Base-by-base conservation (phyloP, 2,797 vertebrate species). In the Esox lucius region DNA sequence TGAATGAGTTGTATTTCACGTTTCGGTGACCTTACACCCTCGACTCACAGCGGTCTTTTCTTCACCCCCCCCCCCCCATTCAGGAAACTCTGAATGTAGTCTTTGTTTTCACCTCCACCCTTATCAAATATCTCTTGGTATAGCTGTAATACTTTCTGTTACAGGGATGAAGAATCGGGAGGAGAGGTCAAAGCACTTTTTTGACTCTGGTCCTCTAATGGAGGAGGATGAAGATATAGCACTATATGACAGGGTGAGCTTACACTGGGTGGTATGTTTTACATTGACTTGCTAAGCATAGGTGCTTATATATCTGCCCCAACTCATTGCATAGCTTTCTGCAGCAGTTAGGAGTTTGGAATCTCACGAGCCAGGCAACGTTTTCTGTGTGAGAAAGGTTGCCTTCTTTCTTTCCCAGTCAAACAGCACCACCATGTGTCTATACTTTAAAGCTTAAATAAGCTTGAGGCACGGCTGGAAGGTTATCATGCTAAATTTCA, bases 151-250 rank as follows among this genome's bases (percentile, higher is more conserved):
- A 1, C 81, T 78, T 83, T 75, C 70, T 81, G 51, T 75, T 68
- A 22, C 80, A 99, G 98, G 98, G 77, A 96, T 99, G 96, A 99
- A 98, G 91, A 98, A 97, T 83, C 96, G 98, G 59, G 98, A 99
- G 91, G 98, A 99, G 89, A 90, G 98, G 85, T 96, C 98, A 3
- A 96, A 98, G 90, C 97, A 98, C 91, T 99, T 99, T 92, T 99
- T 99, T 56, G 96, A 96, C 83, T 96, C 97, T 0, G 98, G 96
- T n/a, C 97, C 97, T 0, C 93, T 98, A 28, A 95, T 98, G 96
- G 98, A 98, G 78, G 97, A 98, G 65, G 97, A 97, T 68, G 97
- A 97, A 72, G 96, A 96, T 80, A 90, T 93, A 73, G 93, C 96
- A 11, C 88, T 98, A 3, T 98, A 97, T 11, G 97, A 97, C 1